A percentile compares a stretch with the other conserved stretches of the same genome.
phyloP scores from a whole-genome alignment of 2,113 vertebrate species.

The Micronycteris hirsuta region DNA sequence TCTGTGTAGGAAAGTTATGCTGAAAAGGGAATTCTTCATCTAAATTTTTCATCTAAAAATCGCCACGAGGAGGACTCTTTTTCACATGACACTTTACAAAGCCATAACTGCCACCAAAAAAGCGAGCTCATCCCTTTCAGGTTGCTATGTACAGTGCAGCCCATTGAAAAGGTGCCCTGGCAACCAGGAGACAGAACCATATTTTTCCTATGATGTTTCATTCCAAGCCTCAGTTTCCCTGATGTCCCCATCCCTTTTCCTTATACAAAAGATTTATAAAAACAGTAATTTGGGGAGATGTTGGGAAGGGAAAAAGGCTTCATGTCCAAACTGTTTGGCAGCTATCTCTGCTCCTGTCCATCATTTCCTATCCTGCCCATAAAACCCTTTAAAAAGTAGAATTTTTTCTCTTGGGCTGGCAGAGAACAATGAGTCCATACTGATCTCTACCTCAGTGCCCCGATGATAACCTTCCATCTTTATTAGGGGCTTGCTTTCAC shows the following conservation, averaged over 20 bases:
- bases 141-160: neutral
- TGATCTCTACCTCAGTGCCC: neutral
- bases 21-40: conserved; percentile 34
- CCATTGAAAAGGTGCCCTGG: neutral
- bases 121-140: neutral
- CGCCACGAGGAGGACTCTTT: neutral
- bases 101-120: neutral
- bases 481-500: neutral
- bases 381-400: neutral
- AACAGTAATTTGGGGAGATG: neutral
- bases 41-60: conserved; percentile 9
- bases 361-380: neutral
- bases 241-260: neutral
- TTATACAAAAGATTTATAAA: neutral
- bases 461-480: neutral
- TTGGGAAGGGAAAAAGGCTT: neutral
- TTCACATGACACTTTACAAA: conserved; percentile 8
- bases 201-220: neutral
- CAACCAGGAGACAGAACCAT: neutral
- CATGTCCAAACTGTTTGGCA: neutral
- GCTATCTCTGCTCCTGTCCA: neutral
- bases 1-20: conserved; percentile 34
- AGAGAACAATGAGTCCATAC: neutral
- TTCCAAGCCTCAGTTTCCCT: conserved; percentile 1
- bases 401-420: neutral